These are phyloP conservation scores for Procambarus virginalis DNA, from an alignment of 1,140 invertebrate species.

Conservation along the genomic window DNA sequence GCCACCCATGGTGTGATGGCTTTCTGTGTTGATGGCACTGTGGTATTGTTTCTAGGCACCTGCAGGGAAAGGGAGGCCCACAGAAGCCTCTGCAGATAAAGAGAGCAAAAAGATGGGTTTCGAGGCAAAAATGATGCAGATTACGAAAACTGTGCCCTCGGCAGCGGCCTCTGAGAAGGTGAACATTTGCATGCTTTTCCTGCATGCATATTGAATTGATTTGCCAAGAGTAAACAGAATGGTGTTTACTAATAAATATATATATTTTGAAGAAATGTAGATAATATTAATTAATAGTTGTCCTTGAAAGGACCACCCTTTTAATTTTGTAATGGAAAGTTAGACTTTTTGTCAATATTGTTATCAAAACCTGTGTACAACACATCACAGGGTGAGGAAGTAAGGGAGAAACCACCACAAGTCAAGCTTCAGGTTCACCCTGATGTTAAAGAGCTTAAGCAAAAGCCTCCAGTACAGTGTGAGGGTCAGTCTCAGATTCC, in stretches of 20 bases:
- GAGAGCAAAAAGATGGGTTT: conserved; percentile 61
- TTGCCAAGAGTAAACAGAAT: conserved; percentile 6
- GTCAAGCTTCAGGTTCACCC: not conserved
- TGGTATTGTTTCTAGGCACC: conserved; percentile 59
- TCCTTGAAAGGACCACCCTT: not conserved
- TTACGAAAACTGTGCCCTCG: conserved; percentile 35
- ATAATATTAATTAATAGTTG: not conserved
- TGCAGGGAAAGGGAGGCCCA: conserved; percentile 36
- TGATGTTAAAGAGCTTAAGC: conserved; percentile 18
- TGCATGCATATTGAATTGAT: conserved; percentile 43
- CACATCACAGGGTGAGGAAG: conserved; percentile 26
- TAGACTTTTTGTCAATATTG: not conserved
- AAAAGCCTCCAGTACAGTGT: conserved; percentile 13
- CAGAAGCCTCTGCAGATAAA: conserved; percentile 45
- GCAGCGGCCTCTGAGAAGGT: conserved; percentile 56
- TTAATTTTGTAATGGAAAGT: not conserved
- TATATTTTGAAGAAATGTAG: conserved; percentile 16
- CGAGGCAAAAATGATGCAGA: conserved; percentile 59
- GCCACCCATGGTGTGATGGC: conserved; percentile 49
- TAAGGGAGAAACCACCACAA: conserved; percentile 18
- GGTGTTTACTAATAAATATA: conserved; percentile 8
- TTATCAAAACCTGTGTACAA: conserved; percentile 18
- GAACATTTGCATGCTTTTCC: conserved; percentile 59
- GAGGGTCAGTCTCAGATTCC: conserved; percentile 18
- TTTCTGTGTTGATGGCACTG: conserved; percentile 64